These are phyloP conservation scores for Arremon aurantiirostris DNA, from an alignment of 2,797 vertebrate species.

Conservation along the genomic window DNA sequence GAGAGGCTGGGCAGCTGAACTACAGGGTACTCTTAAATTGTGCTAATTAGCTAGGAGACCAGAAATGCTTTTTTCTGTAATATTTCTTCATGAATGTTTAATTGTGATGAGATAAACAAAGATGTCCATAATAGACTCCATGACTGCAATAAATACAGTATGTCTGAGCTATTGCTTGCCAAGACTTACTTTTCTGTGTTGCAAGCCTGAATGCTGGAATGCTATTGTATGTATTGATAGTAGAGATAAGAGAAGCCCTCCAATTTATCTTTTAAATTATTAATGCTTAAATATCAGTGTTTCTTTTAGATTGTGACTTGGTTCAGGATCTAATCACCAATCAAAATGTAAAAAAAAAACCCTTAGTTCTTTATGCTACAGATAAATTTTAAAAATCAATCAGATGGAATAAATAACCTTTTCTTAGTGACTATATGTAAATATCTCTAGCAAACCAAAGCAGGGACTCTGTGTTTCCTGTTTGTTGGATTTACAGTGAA, in stretches of 20 bases:
- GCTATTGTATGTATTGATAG: not conserved
- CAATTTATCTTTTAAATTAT: not conserved
- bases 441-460: not conserved
- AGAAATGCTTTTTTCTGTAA: not conserved
- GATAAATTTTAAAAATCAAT: not conserved
- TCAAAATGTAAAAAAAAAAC: not conserved
- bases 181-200: not conserved
- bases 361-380: not conserved
- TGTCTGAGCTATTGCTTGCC: not conserved
- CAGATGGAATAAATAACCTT: not conserved
- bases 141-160: not conserved
- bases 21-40: not conserved
- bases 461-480: not conserved
- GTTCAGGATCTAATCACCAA: not conserved
- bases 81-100: not conserved
- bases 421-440: not conserved
- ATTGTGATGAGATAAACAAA: constrained; percentile 8
- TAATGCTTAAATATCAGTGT: not conserved
- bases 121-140: not conserved
- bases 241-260: not conserved
- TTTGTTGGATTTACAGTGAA: not conserved
- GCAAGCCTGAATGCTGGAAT: not conserved
- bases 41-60: not conserved
- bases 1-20: not conserved
- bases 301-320: not conserved